Evolutionary conservation across 2,888 invertebrate species (phyloP).

Genomic region (Polylopha cassiicola): DNA sequence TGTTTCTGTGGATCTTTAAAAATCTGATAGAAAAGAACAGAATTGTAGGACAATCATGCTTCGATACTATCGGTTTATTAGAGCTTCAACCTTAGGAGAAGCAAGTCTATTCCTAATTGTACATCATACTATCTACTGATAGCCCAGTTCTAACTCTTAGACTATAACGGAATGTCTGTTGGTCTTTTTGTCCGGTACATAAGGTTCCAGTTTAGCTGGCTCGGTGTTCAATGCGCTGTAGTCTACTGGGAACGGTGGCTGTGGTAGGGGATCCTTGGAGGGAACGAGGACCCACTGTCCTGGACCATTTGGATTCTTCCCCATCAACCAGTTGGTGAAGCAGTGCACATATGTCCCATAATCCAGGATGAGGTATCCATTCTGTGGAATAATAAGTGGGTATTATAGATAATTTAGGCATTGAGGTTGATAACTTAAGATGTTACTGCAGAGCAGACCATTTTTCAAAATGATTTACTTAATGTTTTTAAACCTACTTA

Average conservation of each 20-base stretch:
- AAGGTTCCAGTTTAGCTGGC: conserved; percentile 82
- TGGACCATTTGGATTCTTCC: conserved; percentile 85
- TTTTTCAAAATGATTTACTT: no score
- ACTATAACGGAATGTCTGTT: conserved; percentile 84
- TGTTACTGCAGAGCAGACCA: no score
- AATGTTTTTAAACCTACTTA: no score
- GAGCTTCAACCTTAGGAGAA: no score
- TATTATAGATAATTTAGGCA: conserved; percentile 2
- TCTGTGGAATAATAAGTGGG: conserved; percentile 66
- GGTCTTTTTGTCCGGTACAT: conserved; percentile 81
- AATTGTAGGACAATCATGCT: no score
- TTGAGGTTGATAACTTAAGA: no score
- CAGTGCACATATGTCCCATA: conserved; percentile 83
- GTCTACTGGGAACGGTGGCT: conserved; percentile 83
- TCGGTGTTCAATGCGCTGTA: conserved; percentile 85
- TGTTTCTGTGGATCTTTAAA: no score
- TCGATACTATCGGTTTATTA: no score
- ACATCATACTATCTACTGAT: neutral
- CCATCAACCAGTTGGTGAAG: conserved; percentile 85
- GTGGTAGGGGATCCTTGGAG: conserved; percentile 71
- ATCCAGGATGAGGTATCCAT: conserved; percentile 81
- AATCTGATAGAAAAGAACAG: no score
- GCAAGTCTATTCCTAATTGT: no score
- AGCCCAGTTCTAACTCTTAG: conserved; percentile 39
- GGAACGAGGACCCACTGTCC: conserved; percentile 85